Percentiles rank a stretch among this genome's conserved stretches.
These are phyloP conservation scores for Lepidocyrtoides sp. DNA, from an alignment of 2,888 invertebrate species.

Conservation along the genomic window DNA sequence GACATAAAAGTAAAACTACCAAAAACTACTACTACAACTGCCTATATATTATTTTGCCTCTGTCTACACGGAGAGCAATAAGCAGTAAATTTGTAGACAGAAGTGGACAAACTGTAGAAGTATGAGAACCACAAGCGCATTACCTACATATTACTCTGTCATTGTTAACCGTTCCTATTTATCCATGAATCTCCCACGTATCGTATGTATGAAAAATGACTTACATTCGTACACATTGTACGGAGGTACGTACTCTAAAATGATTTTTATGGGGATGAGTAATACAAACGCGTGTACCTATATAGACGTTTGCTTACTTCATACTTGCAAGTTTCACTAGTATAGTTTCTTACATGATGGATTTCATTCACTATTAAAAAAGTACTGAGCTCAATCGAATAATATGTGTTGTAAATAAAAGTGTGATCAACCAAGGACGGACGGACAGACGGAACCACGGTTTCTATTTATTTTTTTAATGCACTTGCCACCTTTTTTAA, in stretches of 20 bases:
- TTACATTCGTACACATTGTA: background rate
- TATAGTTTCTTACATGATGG: background rate
- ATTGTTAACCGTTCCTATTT: conserved; percentile 9
- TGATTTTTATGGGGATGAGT: conserved; percentile 29
- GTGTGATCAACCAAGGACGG: conserved; percentile 53
- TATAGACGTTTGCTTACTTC: background rate
- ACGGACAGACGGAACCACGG: conserved; percentile 16
- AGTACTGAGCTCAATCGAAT: too few relatives aligned
- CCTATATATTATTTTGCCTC: conserved; percentile 4
- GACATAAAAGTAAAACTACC: conserved; percentile 51
- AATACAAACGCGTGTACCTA: background rate
- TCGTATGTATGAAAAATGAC: background rate
- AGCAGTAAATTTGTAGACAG: conserved; percentile 21
- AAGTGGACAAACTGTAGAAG: conserved; percentile 14
- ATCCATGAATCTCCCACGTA: conserved; percentile 31
- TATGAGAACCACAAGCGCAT: background rate
- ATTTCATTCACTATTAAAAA: conserved; percentile 33
- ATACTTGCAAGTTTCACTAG: background rate
- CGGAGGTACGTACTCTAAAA: background rate
- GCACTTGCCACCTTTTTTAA: conserved; percentile 10
- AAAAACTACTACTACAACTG: too few relatives aligned
- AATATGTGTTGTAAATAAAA: conserved; percentile 37
- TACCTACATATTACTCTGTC: background rate
- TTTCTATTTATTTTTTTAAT: conserved; percentile 1
- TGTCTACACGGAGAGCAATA: background rate